Base-by-base conservation (phyloP, 1,140 invertebrate genomes). In the Bursaphelenchus mucronatus region DNA sequence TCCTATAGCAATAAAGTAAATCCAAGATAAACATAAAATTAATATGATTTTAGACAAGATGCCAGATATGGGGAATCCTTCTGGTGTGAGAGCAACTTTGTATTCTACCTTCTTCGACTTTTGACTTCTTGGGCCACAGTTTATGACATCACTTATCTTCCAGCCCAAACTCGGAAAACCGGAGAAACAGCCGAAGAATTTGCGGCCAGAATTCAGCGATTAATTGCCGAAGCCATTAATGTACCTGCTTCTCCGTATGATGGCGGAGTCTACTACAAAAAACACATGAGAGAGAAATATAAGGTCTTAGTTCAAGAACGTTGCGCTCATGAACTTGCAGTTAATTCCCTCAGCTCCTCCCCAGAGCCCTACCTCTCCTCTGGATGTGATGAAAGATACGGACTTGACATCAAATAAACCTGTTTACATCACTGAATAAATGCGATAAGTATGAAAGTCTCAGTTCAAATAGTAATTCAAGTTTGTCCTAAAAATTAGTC, bases 121-220 rank as follows among this genome's bases (percentile, higher is more conserved):
- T 13, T 74, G 3, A 76, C 64, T 40, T 73, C 73, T 11, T 74
- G 73, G 73, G 74, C 73, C 8, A 65, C 64, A 46, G 73, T 74
- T 19, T 75, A 76, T 55, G 68, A 74, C 44, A 64, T 74, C 15
- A 21, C 61, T 39, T 74, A 74, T 54, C 55, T 74, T 17, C 64
- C 74, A 41, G 54, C 59, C 10, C 73, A 72, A 58, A 46, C 56
- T 8, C 44, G 54, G 19, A 39, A 50, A 4, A 19, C 47, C 39
- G 49, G 44, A 15, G 73, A 76, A 63, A 61, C 56, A 19, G 17
- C 74, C 3, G 54, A 52, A 8, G 63, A 76, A 10, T 74, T 74
- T 63, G 71, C 71, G n/a, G 30, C 63, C 30, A 58, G 73, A 19
- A 54, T 74, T 15, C 71, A 73, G n/a, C 13, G 10, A 17, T 70